Conservation (phyloP, 64 coral and sea anemone species). For the Hydrozoanthus tunicans region DNA sequence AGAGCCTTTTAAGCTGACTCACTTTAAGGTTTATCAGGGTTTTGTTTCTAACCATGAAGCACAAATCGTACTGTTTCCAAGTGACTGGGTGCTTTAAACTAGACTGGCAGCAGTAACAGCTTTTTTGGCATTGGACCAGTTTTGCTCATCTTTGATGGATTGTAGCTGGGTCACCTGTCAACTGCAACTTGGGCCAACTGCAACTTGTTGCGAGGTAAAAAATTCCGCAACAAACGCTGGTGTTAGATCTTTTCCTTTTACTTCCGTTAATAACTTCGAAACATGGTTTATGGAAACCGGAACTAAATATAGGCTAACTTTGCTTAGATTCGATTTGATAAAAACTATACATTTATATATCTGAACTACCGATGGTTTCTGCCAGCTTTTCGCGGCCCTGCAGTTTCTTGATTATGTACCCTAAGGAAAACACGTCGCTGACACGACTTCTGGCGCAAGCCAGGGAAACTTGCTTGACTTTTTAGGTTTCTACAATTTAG, state of each 20-base stretch:
- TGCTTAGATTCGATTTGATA: too few species aligned
- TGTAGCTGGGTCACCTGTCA: slow-evolving; percentile 18
- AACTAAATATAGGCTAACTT: too few species aligned
- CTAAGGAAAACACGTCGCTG: not conserved
- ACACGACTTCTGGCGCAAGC: not conserved
- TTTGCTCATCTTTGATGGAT: slow-evolving; percentile 46
- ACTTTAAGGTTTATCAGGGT: slow-evolving; percentile 43
- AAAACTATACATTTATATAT: too few species aligned
- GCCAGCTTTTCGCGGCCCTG: not conserved
- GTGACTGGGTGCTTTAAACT: slow-evolving; percentile 49
- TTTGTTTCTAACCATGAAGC: slow-evolving; percentile 23
- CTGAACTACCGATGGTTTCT: not conserved
- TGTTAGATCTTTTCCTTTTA: too few species aligned
- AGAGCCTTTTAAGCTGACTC: slow-evolving; percentile 35
- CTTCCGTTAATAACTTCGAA: too few species aligned
- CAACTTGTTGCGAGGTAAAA: slow-evolving; percentile 45
- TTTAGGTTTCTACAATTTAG: not conserved
- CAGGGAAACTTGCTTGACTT: slow-evolving; percentile 3
- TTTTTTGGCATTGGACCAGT: slow-evolving; percentile 26
- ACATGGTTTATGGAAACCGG: too few species aligned
- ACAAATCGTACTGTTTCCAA: slow-evolving; percentile 60
- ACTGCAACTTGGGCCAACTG: slow-evolving; percentile 38
- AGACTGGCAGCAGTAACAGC: not conserved
- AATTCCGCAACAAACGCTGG: slow-evolving; percentile 54
- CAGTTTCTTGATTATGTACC: not conserved